A percentile compares a stretch with the other conserved stretches of the same genome.
Evolutionary conservation across 2,797 vertebrate genomes (phyloP).

Genomic region (Schizopygopsis malacanthus): DNA sequence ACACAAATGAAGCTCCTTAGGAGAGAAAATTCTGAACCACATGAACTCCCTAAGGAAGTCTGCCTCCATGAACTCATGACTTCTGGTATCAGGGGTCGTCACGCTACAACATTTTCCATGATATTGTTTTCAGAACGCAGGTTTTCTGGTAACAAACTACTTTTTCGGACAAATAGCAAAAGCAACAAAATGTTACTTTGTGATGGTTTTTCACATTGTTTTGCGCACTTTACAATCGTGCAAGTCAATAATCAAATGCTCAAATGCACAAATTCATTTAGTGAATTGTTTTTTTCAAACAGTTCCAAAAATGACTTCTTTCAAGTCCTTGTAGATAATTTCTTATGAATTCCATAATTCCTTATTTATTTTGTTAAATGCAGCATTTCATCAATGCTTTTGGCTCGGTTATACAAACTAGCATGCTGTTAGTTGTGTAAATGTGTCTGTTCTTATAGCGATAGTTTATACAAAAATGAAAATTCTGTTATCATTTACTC

Average conservation of each 20-base stretch:
- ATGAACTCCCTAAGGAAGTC: not conserved
- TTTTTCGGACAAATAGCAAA: not conserved
- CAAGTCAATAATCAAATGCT: not conserved
- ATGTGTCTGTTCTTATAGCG: not conserved
- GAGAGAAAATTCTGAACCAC: not conserved
- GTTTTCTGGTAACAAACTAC: not conserved
- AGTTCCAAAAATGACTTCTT: not conserved
- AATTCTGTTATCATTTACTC: too few species aligned
- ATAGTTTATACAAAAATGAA: too few species aligned
- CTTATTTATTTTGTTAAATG: not conserved
- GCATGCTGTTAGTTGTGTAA: not conserved
- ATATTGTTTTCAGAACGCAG: not conserved
- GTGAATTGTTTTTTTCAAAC: not conserved
- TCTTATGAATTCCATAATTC: too few species aligned
- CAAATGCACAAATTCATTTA: not conserved
- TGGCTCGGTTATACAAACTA: not conserved
- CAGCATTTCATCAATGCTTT: not conserved
- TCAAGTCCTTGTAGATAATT: not conserved
- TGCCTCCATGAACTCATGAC: not conserved
- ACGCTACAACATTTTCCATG: not conserved
- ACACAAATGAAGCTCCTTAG: not conserved
- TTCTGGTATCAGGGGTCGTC: not conserved
- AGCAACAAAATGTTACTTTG: not conserved
- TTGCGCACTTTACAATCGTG: not conserved
- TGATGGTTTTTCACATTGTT: not conserved